A percentile compares a stretch with the other conserved stretches of the same genome.
Conservation (phyloP, 2,888 invertebrate species). For the Dryadula phaetusa region DNA sequence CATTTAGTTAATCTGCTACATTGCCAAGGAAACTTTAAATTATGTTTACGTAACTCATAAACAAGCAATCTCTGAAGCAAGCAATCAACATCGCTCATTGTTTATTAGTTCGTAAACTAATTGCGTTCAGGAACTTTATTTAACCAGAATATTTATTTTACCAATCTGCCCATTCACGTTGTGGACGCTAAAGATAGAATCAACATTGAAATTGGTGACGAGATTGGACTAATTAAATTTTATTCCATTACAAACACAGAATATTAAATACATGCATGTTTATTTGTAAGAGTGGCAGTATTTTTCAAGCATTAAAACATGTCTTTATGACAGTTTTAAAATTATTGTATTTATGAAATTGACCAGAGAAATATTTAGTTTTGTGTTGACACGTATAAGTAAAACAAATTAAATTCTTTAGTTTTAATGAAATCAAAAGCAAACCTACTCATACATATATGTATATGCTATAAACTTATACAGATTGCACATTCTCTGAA, state of each 20-base stretch:
- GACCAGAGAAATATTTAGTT: too few species aligned
- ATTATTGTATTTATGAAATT: too few species aligned
- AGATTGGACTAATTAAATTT: slow-evolving; percentile 41
- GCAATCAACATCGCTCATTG: slow-evolving; percentile 44
- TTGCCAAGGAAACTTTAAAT: slow-evolving; percentile 45
- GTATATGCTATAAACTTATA: too few species aligned
- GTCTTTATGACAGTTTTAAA: background rate
- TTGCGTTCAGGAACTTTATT: slow-evolving; percentile 36
- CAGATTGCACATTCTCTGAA: too few species aligned
- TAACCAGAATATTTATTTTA: slow-evolving; percentile 39
- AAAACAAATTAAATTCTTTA: too few species aligned
- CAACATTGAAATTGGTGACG: slow-evolving; percentile 44
- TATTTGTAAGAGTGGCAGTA: background rate
- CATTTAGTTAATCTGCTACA: slow-evolving; percentile 39
- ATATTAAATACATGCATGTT: background rate
- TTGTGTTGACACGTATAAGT: too few species aligned
- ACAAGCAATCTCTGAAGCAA: slow-evolving; percentile 45
- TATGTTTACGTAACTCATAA: slow-evolving; percentile 45
- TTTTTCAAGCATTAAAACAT: background rate
- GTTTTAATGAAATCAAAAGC: too few species aligned
- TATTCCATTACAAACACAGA: slow-evolving; percentile 33
- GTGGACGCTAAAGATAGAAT: slow-evolving; percentile 40
- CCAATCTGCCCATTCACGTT: slow-evolving; percentile 37
- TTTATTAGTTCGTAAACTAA: slow-evolving; percentile 43
- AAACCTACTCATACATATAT: too few species aligned